Evolutionary conservation across 2,797 vertebrate species (phyloP).

Genomic region (Esox lucius): DNA sequence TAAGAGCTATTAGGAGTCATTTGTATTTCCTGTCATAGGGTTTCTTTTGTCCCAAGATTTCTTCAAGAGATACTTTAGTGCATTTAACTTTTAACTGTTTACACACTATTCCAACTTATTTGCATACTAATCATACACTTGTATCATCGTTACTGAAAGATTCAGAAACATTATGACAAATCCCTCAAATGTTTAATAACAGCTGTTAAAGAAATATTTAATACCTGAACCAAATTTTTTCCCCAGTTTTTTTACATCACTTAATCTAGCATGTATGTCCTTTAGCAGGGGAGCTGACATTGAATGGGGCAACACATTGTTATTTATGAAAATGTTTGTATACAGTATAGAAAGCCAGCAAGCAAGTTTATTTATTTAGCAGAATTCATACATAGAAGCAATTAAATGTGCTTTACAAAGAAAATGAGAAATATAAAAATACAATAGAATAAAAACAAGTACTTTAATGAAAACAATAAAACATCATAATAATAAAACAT

Average conservation of each 20-base stretch:
- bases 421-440: too few relatives aligned
- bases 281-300: conserved; percentile 32
- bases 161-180: conserved; percentile 6
- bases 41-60: background rate
- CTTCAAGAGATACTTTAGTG: background rate
- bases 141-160: background rate
- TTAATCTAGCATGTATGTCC: conserved; percentile 44
- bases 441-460: too few relatives aligned
- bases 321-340: too few relatives aligned
- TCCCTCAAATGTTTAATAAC: conserved; percentile 34
- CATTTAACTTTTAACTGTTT: background rate
- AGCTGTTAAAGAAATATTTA: conserved; percentile 3
- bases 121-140: background rate
- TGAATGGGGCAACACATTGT: conserved; percentile 16
- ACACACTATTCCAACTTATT: background rate
- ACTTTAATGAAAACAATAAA: too few relatives aligned
- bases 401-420: too few relatives aligned
- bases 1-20: background rate
- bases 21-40: background rate
- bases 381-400: too few relatives aligned
- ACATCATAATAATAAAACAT: too few relatives aligned
- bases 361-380: too few relatives aligned
- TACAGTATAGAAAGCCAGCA: too few relatives aligned
- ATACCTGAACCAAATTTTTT: background rate
- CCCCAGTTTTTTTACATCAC: conserved; percentile 39